Conservation (phyloP, 2,797 vertebrate genomes). For the Anisognathus igniventris region DNA sequence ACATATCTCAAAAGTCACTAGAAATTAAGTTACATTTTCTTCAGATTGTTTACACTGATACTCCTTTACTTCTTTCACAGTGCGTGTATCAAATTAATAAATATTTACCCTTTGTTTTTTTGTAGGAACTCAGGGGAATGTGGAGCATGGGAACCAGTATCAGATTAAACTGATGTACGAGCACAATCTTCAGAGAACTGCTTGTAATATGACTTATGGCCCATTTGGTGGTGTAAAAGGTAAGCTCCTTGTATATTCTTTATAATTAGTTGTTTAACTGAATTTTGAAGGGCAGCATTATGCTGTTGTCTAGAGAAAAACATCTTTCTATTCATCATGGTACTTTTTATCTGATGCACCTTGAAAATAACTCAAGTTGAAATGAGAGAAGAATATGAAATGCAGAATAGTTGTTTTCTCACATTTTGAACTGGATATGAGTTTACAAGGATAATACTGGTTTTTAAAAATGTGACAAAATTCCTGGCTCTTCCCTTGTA, state of each 20-base stretch:
- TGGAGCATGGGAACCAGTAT: slow-evolving; percentile 95
- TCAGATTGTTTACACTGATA: background rate
- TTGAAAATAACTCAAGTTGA: background rate
- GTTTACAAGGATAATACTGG: background rate
- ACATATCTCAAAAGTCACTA: background rate
- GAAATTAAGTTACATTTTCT: background rate
- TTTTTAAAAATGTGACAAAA: background rate
- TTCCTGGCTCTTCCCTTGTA: background rate
- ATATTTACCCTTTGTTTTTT: background rate
- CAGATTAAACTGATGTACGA: slow-evolving; percentile 93
- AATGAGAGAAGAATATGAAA: background rate
- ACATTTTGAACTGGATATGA: background rate
- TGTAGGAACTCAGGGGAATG: slow-evolving; percentile 87
- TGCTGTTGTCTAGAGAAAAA: background rate
- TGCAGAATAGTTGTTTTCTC: background rate
- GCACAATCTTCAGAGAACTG: slow-evolving; percentile 91
- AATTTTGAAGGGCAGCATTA: background rate
- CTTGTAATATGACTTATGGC: slow-evolving; percentile 94
- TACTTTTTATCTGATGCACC: background rate
- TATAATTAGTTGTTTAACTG: background rate
- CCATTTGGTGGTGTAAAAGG: slow-evolving; percentile 93
- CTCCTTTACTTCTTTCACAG: background rate
- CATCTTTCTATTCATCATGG: background rate
- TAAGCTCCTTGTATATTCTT: slow-evolving; percentile 49
- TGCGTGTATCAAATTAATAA: background rate